Evolutionary conservation across 2,113 vertebrate species (phyloP).

Genomic region (Solea solea): DNA sequence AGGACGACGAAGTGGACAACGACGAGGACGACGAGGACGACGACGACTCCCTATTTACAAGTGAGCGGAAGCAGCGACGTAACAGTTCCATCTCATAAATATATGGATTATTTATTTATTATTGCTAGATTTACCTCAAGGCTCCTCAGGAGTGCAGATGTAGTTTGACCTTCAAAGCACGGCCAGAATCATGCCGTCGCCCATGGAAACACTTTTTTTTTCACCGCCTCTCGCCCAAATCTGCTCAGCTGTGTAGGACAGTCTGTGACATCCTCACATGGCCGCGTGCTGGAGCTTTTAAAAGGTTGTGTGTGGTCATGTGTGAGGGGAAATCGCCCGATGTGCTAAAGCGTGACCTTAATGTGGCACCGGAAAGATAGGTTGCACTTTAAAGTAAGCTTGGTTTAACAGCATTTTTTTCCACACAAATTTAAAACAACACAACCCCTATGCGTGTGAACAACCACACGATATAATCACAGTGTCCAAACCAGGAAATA

Average conservation of each 20-base stretch:
- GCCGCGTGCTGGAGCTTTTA: not conserved
- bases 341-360: conserved; percentile 8
- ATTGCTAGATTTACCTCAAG: conserved; percentile 14
- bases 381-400: not conserved
- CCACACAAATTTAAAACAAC: not conserved
- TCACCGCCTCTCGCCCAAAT: conserved; percentile 19
- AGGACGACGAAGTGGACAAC: conserved; percentile 90
- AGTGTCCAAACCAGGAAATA: not conserved
- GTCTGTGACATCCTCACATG: not conserved
- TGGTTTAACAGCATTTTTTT: not conserved
- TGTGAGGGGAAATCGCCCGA: not conserved
- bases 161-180: conserved; percentile 38
- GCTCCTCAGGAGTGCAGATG: conserved; percentile 4
- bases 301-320: conserved; percentile 26
- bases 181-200: conserved; percentile 15
- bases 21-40: conserved; percentile 88
- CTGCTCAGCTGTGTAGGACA: conserved; percentile 29
- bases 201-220: conserved; percentile 11
- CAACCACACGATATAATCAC: too few species aligned
- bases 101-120: not conserved
- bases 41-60: conserved; percentile 91
- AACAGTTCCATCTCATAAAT: too few species aligned
- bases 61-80: conserved; percentile 79
- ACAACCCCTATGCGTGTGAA: too few species aligned
- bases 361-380: not conserved